phyloP scores from a whole-genome alignment of 2,888 invertebrate genomes.

The Andrena marginata region DNA sequence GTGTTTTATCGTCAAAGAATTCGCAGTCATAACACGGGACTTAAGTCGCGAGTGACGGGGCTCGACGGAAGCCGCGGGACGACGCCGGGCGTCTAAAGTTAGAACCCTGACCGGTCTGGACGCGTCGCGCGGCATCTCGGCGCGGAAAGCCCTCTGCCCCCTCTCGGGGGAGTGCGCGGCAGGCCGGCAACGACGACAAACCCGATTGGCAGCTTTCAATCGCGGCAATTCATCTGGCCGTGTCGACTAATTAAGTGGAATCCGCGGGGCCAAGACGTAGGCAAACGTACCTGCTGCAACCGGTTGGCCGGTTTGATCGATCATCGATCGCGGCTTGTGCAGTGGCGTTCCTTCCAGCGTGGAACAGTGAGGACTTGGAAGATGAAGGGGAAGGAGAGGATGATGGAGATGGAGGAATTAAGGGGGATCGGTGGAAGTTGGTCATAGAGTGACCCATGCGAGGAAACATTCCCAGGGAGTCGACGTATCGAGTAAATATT shows the following conservation, averaged over 20 bases:
- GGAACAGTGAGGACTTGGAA: neutral
- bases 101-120: conserved; percentile 45
- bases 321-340: conserved; percentile 59
- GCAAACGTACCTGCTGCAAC: conserved; percentile 56
- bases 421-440: too few species aligned
- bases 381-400: too few species aligned
- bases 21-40: conserved; percentile 72
- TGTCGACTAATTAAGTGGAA: conserved; percentile 67
- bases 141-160: neutral
- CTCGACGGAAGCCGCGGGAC: conserved; percentile 30
- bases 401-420: too few species aligned
- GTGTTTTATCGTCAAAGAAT: conserved; percentile 72
- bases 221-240: conserved; percentile 60
- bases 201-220: conserved; percentile 62
- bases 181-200: conserved; percentile 46
- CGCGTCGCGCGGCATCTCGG: conserved; percentile 14
- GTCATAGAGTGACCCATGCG: too few species aligned
- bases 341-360: conserved; percentile 20
- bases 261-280: conserved; percentile 58
- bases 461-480: too few species aligned
- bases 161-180: conserved; percentile 4
- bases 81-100: conserved; percentile 65
- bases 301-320: conserved; percentile 43
- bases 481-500: too few species aligned
- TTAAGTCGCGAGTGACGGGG: conserved; percentile 58